Evolutionary conservation across 2,113 vertebrate species (phyloP).

Genomic region (Heloderma charlesbogerti): DNA sequence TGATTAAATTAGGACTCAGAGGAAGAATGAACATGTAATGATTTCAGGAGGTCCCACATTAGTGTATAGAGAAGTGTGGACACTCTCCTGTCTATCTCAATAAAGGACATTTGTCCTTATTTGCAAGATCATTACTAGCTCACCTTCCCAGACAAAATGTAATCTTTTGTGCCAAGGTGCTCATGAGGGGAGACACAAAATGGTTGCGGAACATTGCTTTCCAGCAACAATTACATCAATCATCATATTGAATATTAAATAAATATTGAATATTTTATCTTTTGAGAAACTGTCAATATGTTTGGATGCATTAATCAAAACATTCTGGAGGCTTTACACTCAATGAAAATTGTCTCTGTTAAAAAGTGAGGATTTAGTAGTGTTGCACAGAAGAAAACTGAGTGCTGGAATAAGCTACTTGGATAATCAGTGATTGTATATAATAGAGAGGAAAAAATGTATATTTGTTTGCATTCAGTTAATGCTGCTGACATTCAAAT

Average conservation of each 20-base stretch:
- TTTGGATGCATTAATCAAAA: neutral
- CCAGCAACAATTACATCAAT: neutral
- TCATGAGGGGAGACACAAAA: too few species aligned
- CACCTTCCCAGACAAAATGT: too few species aligned
- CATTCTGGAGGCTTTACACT: neutral
- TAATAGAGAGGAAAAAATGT: neutral
- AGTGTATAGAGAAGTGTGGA: too few species aligned
- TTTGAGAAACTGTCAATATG: neutral
- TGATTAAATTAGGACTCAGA: neutral
- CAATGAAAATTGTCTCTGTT: neutral
- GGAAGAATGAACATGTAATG: neutral
- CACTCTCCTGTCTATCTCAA: too few species aligned
- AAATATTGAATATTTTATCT: neutral
- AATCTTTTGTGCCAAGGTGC: too few species aligned
- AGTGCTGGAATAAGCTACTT: neutral
- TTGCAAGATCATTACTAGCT: too few species aligned
- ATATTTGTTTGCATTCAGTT: neutral
- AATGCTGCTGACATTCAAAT: neutral
- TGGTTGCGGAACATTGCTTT: too few species aligned
- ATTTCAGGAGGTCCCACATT: neutral
- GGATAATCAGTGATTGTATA: neutral
- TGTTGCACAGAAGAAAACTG: neutral
- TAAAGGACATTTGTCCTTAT: too few species aligned
- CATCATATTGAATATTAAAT: too few species aligned
- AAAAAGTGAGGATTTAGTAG: neutral